Evolutionary conservation across 2,113 vertebrate species (phyloP).

Genomic region (Falcunculus frontatus): DNA sequence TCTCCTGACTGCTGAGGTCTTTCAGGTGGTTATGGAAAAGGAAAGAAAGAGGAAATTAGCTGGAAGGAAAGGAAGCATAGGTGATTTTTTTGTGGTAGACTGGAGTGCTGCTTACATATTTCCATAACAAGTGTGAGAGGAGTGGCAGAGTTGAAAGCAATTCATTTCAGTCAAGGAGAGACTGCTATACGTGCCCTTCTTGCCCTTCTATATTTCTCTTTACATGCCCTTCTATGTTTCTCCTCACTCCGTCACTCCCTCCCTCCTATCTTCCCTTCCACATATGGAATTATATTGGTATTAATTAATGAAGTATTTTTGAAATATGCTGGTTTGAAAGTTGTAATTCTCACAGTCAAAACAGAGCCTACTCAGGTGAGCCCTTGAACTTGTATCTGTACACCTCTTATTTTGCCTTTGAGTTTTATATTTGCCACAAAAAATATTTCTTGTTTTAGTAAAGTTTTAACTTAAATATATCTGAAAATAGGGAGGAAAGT

Average conservation of each 20-base stretch:
- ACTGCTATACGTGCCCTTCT: not conserved
- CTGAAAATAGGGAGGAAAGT: not conserved
- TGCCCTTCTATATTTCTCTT: not conserved
- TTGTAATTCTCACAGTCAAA: not conserved
- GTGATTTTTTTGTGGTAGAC: not conserved
- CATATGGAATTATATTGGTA: not conserved
- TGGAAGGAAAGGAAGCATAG: not conserved
- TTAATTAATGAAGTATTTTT: not conserved
- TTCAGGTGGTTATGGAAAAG: not conserved
- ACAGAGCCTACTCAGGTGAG: not conserved
- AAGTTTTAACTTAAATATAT: not conserved
- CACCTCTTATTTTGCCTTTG: not conserved
- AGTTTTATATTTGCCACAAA: not conserved
- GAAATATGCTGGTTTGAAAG: not conserved
- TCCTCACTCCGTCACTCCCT: too few relatives aligned
- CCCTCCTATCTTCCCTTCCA: not conserved
- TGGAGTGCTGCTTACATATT: not conserved
- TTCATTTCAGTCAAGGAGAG: not conserved
- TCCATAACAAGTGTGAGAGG: not conserved
- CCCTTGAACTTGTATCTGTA: not conserved
- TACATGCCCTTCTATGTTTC: not conserved
- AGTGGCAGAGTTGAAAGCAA: not conserved
- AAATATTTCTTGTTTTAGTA: not conserved
- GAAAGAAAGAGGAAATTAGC: not conserved
- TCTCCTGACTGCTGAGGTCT: not conserved